These are phyloP conservation scores for Anadara kagoshimensis DNA, from an alignment of 1,140 invertebrate genomes.

Conservation along the genomic window DNA sequence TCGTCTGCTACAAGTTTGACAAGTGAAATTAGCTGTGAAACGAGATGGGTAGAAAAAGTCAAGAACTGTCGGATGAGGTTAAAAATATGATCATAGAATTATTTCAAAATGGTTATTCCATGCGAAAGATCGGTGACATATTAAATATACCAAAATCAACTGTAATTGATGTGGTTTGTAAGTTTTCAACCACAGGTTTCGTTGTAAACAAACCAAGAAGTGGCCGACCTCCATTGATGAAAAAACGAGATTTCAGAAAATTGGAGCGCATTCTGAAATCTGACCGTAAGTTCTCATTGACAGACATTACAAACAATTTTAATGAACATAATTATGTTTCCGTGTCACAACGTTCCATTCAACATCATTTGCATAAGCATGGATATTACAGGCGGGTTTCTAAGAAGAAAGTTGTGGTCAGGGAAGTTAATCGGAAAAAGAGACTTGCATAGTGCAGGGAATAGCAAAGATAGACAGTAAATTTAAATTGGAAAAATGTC, in stretches of 20 bases:
- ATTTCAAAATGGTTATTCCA: not conserved
- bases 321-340: no score
- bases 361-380: no score
- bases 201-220: not conserved
- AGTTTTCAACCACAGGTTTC: not conserved
- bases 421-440: conserved; percentile 15
- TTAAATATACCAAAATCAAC: not conserved
- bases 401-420: conserved; percentile 2
- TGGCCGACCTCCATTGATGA: no score
- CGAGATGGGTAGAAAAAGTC: no score
- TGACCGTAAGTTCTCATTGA: not conserved
- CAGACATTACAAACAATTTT: conserved; percentile 3
- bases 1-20: no score
- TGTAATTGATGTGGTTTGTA: conserved; percentile 2
- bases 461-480: not conserved
- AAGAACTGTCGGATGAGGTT: no score
- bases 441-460: conserved; percentile 6
- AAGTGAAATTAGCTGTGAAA: no score
- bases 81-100: no score
- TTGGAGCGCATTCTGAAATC: not conserved
- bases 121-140: not conserved
- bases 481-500: conserved; percentile 2
- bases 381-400: no score
- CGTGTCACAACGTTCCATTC: no score
- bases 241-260: not conserved